Base-by-base conservation (phyloP, 2,888 invertebrate species). In the Thyatira batis region DNA sequence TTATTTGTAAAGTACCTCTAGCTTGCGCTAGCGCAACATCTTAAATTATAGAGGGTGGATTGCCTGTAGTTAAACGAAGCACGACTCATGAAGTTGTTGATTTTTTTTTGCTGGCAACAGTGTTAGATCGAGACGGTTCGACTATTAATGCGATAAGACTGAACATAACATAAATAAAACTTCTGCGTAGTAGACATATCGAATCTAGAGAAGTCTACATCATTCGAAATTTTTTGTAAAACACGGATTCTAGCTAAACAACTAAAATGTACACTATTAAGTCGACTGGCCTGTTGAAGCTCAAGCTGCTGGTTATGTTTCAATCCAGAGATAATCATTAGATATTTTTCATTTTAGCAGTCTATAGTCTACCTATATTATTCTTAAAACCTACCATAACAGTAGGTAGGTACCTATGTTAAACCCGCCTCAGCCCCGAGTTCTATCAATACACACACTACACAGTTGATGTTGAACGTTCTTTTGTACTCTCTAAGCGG, bases 31-130 rank as follows among this genome's bases (percentile, higher is more conserved):
- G 64, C 65, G 55, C 60, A 51, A 59, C 59, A 65, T 57, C 64
- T 74, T 67, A 76, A 78, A 80, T 76, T 77, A 76, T 73, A 78
- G 75, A 66, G 72, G 69, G 63, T 67, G 65, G 65, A 64, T 63
- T 71, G 68, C 72, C 64, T 59, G 64, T 61, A 65, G 71, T 69
- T 72, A 67, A 71, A 74, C 71, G 71, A 66, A 71, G 69, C 78
- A 80, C 77, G 81, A 76, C 71, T 71, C 73, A 73, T 77, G 73
- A 76, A 80, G 75, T 75, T 74, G 75, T 78, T 71, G 69, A 61
- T 61, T 60, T 67, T 69, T 71, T 73, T 73, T 76, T 70, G 69
- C 71, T 73, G 71, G 55, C 58, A 49, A 54, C 55, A 61, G 60
- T 60, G 64, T 72, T 75, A 72, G 73, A 72, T 67, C 52, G 58